Percentiles rank a stretch among this genome's conserved stretches.
Evolutionary conservation across 2,797 vertebrate genomes (phyloP).

Genomic region (Alauda arvensis): DNA sequence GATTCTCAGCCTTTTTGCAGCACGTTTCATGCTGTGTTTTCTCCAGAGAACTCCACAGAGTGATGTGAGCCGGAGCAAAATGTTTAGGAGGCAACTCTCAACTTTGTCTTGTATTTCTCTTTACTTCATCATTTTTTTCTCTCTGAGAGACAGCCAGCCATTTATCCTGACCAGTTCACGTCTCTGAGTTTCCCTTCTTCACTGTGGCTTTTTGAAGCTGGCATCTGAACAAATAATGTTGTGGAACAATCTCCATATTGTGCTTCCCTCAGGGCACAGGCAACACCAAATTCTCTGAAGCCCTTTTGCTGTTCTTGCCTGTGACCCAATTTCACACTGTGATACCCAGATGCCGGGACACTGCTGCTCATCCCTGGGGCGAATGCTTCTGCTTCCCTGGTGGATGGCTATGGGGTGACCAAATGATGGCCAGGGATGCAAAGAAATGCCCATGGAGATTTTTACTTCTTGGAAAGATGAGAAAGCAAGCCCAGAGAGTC

Average conservation of each 20-base stretch:
- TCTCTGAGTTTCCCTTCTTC: neutral
- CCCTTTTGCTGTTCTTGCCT: neutral
- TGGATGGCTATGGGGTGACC: neutral
- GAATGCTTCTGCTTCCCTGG: neutral
- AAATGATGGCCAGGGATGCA: neutral
- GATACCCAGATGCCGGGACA: rapidly evolving
- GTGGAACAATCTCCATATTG: neutral
- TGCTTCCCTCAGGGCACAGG: neutral
- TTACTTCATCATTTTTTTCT: neutral
- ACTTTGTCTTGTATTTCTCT: neutral
- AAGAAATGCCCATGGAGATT: neutral
- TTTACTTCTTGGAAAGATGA: neutral
- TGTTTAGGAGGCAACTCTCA: neutral
- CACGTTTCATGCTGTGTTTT: neutral
- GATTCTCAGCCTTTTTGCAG: neutral
- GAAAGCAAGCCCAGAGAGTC: neutral
- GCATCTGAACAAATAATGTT: neutral
- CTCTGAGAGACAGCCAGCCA: neutral
- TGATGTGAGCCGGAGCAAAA: neutral
- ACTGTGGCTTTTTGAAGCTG: neutral
- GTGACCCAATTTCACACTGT: rapidly evolving
- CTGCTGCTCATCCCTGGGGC: neutral
- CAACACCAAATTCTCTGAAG: neutral
- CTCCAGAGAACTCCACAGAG: neutral
- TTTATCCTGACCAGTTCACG: neutral